Percentiles rank a stretch among this genome's conserved stretches.
These are phyloP conservation scores for Drosophila pseudoananassae DNA, from an alignment of 1,140 invertebrate species.

Conservation along the genomic window DNA sequence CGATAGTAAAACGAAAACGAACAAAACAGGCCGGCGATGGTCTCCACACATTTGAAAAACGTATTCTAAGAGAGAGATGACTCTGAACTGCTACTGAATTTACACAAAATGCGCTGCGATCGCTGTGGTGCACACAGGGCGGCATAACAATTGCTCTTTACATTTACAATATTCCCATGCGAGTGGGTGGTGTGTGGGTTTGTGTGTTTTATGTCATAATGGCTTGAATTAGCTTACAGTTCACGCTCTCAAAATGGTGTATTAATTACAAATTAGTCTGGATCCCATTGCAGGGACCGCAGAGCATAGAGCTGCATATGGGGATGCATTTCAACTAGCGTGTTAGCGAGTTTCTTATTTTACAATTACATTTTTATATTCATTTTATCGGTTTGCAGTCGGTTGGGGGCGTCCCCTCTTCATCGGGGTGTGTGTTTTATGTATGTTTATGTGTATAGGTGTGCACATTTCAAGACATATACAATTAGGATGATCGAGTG, in stretches of 20 bases:
- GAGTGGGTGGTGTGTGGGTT: slow-evolving; percentile 8
- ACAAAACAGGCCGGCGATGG: slow-evolving; percentile 47
- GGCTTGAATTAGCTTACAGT: slow-evolving; percentile 60
- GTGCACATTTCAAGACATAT: slow-evolving; percentile 59
- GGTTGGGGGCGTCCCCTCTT: slow-evolving; percentile 35
- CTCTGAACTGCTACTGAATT: slow-evolving; percentile 60
- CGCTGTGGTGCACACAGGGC: slow-evolving; percentile 27
- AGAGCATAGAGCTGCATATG: slow-evolving; percentile 11
- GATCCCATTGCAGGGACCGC: slow-evolving; percentile 45
- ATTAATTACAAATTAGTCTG: slow-evolving; percentile 69
- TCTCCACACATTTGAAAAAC: slow-evolving; percentile 49
- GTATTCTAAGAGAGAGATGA: slow-evolving; percentile 65
- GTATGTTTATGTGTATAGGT: background rate
- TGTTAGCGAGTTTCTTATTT: slow-evolving; percentile 61
- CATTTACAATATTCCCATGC: slow-evolving; percentile 46
- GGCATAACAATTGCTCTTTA: slow-evolving; percentile 62
- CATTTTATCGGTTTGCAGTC: slow-evolving; percentile 59
- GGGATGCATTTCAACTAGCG: slow-evolving; percentile 61
- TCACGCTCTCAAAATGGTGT: slow-evolving; percentile 60
- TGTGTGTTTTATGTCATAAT: slow-evolving; percentile 32
- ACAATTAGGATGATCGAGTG: slow-evolving; percentile 48
- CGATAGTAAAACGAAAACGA: slow-evolving; percentile 55
- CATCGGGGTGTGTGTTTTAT: slow-evolving; percentile 21
- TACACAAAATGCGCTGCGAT: slow-evolving; percentile 53
- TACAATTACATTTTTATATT: slow-evolving; percentile 65